A percentile compares a stretch with the other conserved stretches of the same genome.
phyloP scores from a whole-genome alignment of 2,797 vertebrate genomes.

The Craterocephalus amniculus region DNA sequence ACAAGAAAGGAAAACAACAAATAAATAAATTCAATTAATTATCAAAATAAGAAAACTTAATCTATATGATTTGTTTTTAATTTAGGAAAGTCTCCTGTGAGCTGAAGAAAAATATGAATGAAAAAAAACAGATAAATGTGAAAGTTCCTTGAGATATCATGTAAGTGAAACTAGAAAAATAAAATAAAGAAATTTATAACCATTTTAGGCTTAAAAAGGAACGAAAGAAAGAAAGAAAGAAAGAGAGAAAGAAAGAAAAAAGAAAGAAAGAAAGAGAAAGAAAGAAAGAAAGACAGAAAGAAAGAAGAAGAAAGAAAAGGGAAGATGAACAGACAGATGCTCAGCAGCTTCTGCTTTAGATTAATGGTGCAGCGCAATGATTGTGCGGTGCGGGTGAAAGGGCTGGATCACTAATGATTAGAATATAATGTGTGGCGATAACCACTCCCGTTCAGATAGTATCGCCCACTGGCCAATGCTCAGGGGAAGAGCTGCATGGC shows the following conservation, averaged over 20 bases:
- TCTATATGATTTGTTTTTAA: too few relatives aligned
- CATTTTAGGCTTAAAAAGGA: neutral
- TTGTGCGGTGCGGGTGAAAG: conserved; percentile 85
- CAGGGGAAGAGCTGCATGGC: conserved; percentile 76
- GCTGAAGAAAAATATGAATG: too few relatives aligned
- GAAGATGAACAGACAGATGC: conserved; percentile 52
- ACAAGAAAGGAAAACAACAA: too few relatives aligned
- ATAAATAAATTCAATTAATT: too few relatives aligned
- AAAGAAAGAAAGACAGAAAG: neutral
- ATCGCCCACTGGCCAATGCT: conserved; percentile 82
- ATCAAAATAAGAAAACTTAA: too few relatives aligned
- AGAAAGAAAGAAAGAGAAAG: neutral
- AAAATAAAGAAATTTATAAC: neutral
- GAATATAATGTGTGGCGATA: conserved; percentile 87
- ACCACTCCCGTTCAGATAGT: conserved; percentile 86
- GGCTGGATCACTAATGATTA: conserved; percentile 87
- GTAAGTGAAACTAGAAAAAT: neutral
- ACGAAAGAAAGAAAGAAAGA: neutral
- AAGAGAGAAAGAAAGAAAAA: neutral
- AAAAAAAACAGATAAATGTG: neutral
- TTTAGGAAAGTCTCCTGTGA: too few relatives aligned
- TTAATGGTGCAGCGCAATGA: conserved; percentile 80
- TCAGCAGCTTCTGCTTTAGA: conserved; percentile 78
- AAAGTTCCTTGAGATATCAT: neutral
- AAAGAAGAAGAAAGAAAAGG: neutral